These are phyloP conservation scores for Alosa sapidissima DNA, from an alignment of 2,797 vertebrate genomes.

Conservation along the genomic window DNA sequence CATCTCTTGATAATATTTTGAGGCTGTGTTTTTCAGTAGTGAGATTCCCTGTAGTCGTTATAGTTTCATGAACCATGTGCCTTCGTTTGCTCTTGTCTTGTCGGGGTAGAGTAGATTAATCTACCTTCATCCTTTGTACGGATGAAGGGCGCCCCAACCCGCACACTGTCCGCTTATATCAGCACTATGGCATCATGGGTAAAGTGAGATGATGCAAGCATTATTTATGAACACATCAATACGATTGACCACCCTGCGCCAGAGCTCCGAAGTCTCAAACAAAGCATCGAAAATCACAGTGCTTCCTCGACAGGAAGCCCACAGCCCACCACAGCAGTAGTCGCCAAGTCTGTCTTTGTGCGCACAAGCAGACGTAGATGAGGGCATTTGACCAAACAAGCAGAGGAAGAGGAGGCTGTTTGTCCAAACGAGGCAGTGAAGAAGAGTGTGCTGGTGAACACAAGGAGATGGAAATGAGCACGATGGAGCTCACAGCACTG, in stretches of 20 bases:
- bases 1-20: neutral
- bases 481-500: neutral
- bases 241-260: neutral
- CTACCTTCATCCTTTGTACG: neutral
- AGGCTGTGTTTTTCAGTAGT: neutral
- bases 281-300: neutral
- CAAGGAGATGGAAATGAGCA: neutral
- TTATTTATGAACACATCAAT: neutral
- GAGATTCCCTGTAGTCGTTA: neutral
- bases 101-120: neutral
- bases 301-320: neutral
- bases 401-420: neutral
- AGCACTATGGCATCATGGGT: neutral
- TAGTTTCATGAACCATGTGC: constrained; percentile 8
- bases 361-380: neutral
- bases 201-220: neutral
- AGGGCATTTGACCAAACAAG: neutral
- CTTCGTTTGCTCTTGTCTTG: neutral
- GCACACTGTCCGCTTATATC: neutral
- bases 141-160: neutral
- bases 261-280: neutral
- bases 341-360: neutral
- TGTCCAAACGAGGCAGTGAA: neutral
- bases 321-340: too few species aligned
- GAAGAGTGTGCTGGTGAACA: neutral